These are phyloP conservation scores for Archilochus colubris DNA, from an alignment of 2,113 vertebrate genomes.

Conservation along the genomic window DNA sequence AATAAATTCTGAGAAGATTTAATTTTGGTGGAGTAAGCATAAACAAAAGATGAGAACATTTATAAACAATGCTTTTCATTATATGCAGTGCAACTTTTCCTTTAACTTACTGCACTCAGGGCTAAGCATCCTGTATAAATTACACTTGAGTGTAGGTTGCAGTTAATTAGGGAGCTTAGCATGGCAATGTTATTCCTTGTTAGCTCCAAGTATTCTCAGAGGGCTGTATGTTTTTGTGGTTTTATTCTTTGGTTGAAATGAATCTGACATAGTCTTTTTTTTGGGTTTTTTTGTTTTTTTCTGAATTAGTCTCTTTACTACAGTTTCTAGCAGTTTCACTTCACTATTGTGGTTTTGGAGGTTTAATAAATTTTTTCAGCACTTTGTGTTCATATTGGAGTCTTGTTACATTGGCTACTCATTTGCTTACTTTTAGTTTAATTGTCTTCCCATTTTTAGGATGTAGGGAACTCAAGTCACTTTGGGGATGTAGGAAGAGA, in stretches of 20 bases:
- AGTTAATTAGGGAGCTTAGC: constrained; percentile 45
- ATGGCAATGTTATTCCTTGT: neutral
- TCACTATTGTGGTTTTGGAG: neutral
- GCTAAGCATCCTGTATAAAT: constrained; percentile 29
- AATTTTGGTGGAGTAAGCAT: constrained; percentile 51
- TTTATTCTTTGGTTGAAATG: neutral
- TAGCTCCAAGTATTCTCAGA: constrained; percentile 32
- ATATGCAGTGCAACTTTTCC: neutral
- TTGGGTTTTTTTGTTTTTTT: neutral
- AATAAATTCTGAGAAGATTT: constrained; percentile 17
- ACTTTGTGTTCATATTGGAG: neutral
- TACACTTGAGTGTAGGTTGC: neutral
- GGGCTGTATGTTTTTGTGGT: neutral
- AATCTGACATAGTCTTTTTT: neutral
- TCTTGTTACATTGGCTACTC: neutral
- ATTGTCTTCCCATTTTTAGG: neutral
- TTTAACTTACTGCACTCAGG: neutral
- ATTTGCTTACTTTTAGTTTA: neutral
- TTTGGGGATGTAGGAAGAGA: neutral
- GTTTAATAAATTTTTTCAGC: neutral
- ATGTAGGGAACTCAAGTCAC: neutral
- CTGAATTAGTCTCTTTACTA: neutral
- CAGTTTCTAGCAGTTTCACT: neutral
- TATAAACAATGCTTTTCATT: constrained; percentile 13
- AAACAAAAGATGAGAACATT: constrained; percentile 34